A percentile compares a stretch with the other conserved stretches of the same genome.
Evolutionary conservation across 2,888 invertebrate genomes (phyloP).

Genomic region (Willowsia nigromaculata): DNA sequence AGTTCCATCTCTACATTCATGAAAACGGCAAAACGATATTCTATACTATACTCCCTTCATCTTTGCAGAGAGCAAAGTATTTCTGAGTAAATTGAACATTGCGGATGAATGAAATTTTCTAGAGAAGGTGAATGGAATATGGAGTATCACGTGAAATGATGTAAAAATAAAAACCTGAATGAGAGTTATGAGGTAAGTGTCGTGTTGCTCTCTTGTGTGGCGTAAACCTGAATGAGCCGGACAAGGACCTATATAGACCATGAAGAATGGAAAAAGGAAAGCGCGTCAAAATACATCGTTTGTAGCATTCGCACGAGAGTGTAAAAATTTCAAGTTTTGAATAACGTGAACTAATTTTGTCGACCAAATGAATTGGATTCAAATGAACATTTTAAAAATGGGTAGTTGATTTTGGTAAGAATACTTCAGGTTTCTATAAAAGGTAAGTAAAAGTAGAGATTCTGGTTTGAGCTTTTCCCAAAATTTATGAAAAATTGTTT

Average conservation of each 20-base stretch:
- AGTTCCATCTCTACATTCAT: neutral
- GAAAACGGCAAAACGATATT: constrained; percentile 38
- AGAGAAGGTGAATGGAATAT: constrained; percentile 37
- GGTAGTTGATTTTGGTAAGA: too few relatives aligned
- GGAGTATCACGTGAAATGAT: neutral
- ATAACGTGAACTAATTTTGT: too few relatives aligned
- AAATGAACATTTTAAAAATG: too few relatives aligned
- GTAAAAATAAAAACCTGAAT: constrained; percentile 52
- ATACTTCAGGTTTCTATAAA: too few relatives aligned
- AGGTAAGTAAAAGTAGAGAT: too few relatives aligned
- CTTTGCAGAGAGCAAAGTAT: constrained; percentile 20
- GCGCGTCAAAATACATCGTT: constrained; percentile 15
- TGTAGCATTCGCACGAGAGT: too few relatives aligned
- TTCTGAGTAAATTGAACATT: constrained; percentile 50
- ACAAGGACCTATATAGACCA: neutral
- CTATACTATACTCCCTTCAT: constrained; percentile 43
- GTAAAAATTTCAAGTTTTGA: too few relatives aligned
- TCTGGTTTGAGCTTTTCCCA: too few relatives aligned
- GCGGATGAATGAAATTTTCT: constrained; percentile 46
- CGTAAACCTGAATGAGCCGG: constrained; percentile 38
- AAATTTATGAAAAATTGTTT: too few relatives aligned
- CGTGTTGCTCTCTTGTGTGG: constrained; percentile 21
- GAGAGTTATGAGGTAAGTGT: constrained; percentile 47
- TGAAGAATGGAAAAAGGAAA: constrained; percentile 25
- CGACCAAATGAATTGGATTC: too few relatives aligned